phyloP scores from a whole-genome alignment of 2,113 vertebrate species.

The Ceyx margarethae region DNA sequence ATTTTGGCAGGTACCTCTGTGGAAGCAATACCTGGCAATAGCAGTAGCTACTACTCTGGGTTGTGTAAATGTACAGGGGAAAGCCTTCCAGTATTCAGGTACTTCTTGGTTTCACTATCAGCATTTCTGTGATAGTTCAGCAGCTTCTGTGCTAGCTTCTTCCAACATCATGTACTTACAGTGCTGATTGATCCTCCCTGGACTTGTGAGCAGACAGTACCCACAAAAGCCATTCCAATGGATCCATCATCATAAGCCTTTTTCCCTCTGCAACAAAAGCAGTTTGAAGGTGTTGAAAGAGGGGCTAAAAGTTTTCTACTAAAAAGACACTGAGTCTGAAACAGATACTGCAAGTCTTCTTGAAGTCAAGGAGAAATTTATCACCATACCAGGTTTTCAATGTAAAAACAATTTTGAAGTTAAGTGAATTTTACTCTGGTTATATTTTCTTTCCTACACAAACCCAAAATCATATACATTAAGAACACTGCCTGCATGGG shows the following conservation, averaged over 20 bases:
- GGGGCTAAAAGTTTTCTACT: neutral
- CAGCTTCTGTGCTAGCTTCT: neutral
- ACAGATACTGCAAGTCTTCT: neutral
- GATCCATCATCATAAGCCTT: constrained; percentile 49
- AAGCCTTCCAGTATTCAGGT: neutral
- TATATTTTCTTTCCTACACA: neutral
- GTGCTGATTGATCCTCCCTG: constrained; percentile 80
- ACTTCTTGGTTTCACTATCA: neutral
- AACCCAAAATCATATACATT: neutral
- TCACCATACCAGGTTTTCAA: neutral
- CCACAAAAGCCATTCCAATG: constrained; percentile 87
- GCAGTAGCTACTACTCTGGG: neutral
- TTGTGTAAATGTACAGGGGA: neutral
- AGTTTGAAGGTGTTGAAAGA: neutral
- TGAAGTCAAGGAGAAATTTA: neutral
- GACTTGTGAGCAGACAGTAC: constrained; percentile 77
- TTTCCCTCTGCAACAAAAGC: constrained; percentile 72
- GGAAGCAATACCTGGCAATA: neutral
- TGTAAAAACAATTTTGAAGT: neutral
- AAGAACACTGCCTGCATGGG: neutral
- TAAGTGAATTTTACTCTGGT: neutral
- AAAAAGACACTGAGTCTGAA: neutral
- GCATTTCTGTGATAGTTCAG: neutral
- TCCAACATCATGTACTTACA: constrained; percentile 69
- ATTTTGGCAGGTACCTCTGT: neutral